Percentiles rank a stretch among this genome's conserved stretches.
Conservation (phyloP, 2,888 invertebrate species). For the Chouioia cunea region DNA sequence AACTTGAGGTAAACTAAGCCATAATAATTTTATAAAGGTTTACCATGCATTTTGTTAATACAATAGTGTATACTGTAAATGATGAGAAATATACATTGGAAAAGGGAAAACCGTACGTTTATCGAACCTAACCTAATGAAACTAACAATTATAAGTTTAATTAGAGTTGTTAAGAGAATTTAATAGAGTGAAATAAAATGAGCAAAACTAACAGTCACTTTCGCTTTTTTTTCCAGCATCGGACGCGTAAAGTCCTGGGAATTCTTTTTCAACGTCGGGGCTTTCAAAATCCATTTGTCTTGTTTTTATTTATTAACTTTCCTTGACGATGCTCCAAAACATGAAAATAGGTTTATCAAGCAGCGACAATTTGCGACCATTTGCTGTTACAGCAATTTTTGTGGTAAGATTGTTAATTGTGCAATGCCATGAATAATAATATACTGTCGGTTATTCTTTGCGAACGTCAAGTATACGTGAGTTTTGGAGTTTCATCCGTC, state of each 20-base stretch:
- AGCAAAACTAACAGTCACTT: slow-evolving; percentile 80
- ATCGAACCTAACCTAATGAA: slow-evolving; percentile 47
- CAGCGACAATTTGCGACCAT: no score
- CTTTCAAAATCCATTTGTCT: slow-evolving; percentile 83
- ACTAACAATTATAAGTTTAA: slow-evolving; percentile 40
- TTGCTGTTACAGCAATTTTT: no score
- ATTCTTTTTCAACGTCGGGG: slow-evolving; percentile 91
- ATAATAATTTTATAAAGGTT: slow-evolving; percentile 34
- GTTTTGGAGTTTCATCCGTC: no score
- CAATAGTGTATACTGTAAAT: slow-evolving; percentile 39
- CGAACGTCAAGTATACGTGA: no score
- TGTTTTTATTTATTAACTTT: not conserved
- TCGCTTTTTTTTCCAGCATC: slow-evolving; percentile 83
- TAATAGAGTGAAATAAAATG: slow-evolving; percentile 6
- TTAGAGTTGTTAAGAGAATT: slow-evolving; percentile 24
- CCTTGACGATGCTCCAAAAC: no score
- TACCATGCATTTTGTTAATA: slow-evolving; percentile 46
- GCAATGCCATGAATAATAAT: no score
- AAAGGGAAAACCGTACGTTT: slow-evolving; percentile 35
- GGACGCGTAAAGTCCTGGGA: slow-evolving; percentile 88
- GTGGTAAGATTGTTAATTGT: no score
- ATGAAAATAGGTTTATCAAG: no score
- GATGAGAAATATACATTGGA: slow-evolving; percentile 38
- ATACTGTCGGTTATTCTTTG: no score
- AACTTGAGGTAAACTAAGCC: slow-evolving; percentile 16